Evolutionary conservation across 2,888 invertebrate genomes (phyloP).

Genomic region (Trachelus iudaicus): DNA sequence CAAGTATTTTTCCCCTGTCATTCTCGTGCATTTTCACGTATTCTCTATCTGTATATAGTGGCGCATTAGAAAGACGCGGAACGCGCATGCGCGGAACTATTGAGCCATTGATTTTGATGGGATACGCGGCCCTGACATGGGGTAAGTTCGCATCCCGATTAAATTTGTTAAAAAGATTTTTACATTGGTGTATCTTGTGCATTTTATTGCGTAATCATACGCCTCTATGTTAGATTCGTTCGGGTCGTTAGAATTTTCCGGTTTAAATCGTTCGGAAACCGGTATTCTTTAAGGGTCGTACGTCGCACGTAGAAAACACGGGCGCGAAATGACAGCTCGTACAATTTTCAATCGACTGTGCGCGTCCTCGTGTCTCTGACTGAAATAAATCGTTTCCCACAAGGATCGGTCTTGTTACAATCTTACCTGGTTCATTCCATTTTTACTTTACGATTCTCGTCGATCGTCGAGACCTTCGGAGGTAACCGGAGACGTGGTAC

Average conservation of each 20-base stretch:
- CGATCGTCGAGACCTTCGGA: background rate
- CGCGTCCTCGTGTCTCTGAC: background rate
- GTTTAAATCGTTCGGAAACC: background rate
- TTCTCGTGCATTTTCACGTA: constrained; percentile 37
- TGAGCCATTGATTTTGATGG: constrained; percentile 53
- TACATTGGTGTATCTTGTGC: background rate
- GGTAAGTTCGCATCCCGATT: constrained; percentile 52
- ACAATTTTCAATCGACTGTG: background rate
- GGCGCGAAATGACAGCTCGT: background rate
- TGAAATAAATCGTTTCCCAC: background rate
- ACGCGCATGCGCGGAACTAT: constrained; percentile 59
- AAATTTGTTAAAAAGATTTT: constrained; percentile 28
- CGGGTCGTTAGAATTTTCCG: background rate
- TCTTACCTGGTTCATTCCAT: background rate
- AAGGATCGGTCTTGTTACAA: background rate
- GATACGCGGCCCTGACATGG: constrained; percentile 57
- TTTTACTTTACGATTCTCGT: background rate
- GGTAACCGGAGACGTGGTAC: background rate
- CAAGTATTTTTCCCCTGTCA: background rate
- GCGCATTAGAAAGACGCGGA: constrained; percentile 15
- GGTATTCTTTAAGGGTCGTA: background rate
- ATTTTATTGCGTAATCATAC: background rate
- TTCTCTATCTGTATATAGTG: constrained; percentile 10
- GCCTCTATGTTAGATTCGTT: background rate
- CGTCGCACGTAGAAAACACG: background rate